A percentile compares a stretch with the other conserved stretches of the same genome.
phyloP scores from a whole-genome alignment of 2,888 invertebrate species.

The Eumerus sabulonum region DNA sequence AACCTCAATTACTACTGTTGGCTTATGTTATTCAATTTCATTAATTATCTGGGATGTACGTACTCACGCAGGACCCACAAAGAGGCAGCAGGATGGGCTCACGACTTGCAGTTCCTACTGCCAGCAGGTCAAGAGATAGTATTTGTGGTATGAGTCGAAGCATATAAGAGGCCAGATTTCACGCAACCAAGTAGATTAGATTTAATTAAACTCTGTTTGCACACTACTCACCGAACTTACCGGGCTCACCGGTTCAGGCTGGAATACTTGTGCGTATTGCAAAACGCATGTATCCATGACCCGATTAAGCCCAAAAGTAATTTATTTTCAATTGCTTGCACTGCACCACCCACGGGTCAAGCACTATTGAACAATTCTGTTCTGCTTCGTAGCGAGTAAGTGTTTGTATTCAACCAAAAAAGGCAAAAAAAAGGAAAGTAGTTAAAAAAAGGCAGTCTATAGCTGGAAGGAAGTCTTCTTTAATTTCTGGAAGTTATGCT shows the following conservation, averaged over 20 bases:
- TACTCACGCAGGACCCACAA: conserved; percentile 34
- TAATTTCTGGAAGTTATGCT: conserved; percentile 28
- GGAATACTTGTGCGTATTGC: no score
- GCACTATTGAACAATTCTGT: conserved; percentile 24
- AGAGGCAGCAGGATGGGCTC: neutral
- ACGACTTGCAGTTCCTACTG: no score
- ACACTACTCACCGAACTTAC: conserved; percentile 23
- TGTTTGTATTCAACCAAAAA: conserved; percentile 39
- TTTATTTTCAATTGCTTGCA: conserved; percentile 61
- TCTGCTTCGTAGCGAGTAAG: conserved; percentile 8
- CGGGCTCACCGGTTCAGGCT: conserved; percentile 2
- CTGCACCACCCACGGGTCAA: conserved; percentile 30
- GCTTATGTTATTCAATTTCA: conserved; percentile 66
- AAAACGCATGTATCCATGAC: conserved; percentile 26
- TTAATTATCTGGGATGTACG: conserved; percentile 62
- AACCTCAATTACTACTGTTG: conserved; percentile 63
- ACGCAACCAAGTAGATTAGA: conserved; percentile 59
- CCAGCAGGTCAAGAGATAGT: conserved; percentile 53
- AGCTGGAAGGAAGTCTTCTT: neutral
- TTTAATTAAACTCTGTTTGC: conserved; percentile 64
- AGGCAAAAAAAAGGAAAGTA: conserved; percentile 1
- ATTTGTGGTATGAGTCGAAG: conserved; percentile 9
- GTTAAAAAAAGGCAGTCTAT: neutral
- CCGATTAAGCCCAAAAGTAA: conserved; percentile 48
- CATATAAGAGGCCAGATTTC: conserved; percentile 42